Evolutionary conservation across 1,140 invertebrate species (phyloP), one percentile per base, ranked within the genome.

Genomic region (Hormaphis cornu): DNA sequence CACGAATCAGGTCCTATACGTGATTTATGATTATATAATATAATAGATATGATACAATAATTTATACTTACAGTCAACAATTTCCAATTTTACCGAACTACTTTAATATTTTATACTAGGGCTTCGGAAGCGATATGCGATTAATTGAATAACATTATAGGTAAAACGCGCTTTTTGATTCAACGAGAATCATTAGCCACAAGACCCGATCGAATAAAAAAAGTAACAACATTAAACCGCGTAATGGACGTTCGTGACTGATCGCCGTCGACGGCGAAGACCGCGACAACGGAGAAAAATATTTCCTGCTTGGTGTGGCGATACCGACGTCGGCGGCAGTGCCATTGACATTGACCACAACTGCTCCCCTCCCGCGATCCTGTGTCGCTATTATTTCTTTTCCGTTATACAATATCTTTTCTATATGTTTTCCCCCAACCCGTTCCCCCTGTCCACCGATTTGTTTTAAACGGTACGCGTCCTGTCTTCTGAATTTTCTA

Each of bases 271-370:
- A 30, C 35, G 54, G 9, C n/a, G 22, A 16, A n/a, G 22, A 40
- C n/a, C n/a, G n/a, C 20, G 54, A 40, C 14, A 40, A 9, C 33
- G 20, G 54, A 40, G 54, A 58, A 58, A n/a, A n/a, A n/a, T n/a
- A n/a, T 58, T 58, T 63, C 26, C 30, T 61, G 6, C 14, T 40
- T 14, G 37, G 14, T 40, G 37, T 8, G 37, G 37, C 37, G 7
- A 40, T 7, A 7, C 37, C 7, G 37, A 14, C 7, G 14, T 8
- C 24, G 58, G 22, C 5, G 4, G 24, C 28, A 33, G 28, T 50
- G 61, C 61, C 61, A 66, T 50, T 66, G 61, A 66, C 61, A 66
- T 66, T 66, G 61, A 46, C 40, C 42, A 66, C 26, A 24, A 26
- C 58, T 9, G 24, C 35, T 28, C 46, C 46, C 42, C 16, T 40